Evolutionary conservation across 2,113 vertebrate species (phyloP).

Genomic region (Puntigrus tetrazona): DNA sequence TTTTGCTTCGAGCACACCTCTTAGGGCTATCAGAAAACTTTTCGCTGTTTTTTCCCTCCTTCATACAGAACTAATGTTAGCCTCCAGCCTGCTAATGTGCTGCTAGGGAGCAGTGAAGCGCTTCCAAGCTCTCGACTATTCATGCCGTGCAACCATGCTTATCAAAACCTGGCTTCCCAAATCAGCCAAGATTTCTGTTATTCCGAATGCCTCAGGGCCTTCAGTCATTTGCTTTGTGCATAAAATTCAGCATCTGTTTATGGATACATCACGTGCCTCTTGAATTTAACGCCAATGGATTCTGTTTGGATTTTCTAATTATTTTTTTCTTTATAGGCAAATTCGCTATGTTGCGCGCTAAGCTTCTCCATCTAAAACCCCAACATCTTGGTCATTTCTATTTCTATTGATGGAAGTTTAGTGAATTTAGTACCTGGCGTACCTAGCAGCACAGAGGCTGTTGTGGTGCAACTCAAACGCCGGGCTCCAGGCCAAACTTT

Average conservation of each 20-base stretch:
- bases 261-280: slow-evolving; percentile 62
- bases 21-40: slow-evolving; percentile 48
- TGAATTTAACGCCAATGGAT: slow-evolving; percentile 51
- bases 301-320: slow-evolving; percentile 19
- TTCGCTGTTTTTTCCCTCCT: slow-evolving; percentile 9
- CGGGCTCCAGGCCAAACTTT: slow-evolving; percentile 64
- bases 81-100: slow-evolving; percentile 50
- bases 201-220: slow-evolving; percentile 63
- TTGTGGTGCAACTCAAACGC: slow-evolving; percentile 60
- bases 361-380: slow-evolving; percentile 35
- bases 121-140: slow-evolving; percentile 45
- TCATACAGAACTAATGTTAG: slow-evolving; percentile 38
- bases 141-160: slow-evolving; percentile 52
- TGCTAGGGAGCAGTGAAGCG: slow-evolving; percentile 39
- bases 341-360: slow-evolving; percentile 22
- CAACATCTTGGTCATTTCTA: slow-evolving; percentile 45
- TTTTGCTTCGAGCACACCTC: slow-evolving; percentile 41
- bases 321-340: slow-evolving; percentile 33
- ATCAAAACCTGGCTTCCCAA: slow-evolving; percentile 60
- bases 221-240: slow-evolving; percentile 64
- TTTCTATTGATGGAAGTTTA: neutral
- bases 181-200: slow-evolving; percentile 63
- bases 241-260: slow-evolving; percentile 68
- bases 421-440: slow-evolving; percentile 51
- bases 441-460: slow-evolving; percentile 36